phyloP scores from a whole-genome alignment of 2,113 vertebrate species.

The Lasiurus cinereus region DNA sequence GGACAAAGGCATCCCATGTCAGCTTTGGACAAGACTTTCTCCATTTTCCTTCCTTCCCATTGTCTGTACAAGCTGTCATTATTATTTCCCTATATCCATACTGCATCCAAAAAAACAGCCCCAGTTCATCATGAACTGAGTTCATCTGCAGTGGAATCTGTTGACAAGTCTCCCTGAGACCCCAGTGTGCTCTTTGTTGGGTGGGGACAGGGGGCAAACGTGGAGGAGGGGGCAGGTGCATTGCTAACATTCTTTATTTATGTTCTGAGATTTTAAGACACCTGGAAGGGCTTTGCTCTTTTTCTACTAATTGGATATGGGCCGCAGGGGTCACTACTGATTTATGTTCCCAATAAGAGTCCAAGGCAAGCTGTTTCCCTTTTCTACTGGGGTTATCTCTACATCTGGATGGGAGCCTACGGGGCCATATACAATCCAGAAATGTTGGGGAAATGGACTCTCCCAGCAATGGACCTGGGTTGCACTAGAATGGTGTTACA shows the following conservation, averaged over 20 bases:
- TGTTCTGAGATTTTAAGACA: conserved; percentile 27
- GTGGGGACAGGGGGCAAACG: not conserved
- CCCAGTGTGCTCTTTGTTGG: not conserved
- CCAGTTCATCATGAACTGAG: not conserved
- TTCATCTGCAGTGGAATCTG: not conserved
- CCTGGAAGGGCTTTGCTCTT: not conserved
- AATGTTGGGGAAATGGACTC: not conserved
- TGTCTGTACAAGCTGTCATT: not conserved
- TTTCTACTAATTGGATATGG: conserved; percentile 11
- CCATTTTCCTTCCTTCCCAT: not conserved
- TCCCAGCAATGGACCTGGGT: not conserved
- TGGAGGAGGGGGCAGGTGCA: not conserved
- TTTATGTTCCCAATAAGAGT: conserved; percentile 6
- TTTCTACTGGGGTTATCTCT: not conserved
- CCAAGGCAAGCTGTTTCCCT: not conserved
- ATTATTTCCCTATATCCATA: not conserved
- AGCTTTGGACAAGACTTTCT: not conserved
- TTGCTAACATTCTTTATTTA: not conserved
- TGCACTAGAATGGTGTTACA: fast-evolving
- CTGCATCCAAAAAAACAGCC: not conserved
- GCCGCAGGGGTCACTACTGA: not conserved
- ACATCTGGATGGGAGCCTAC: not conserved
- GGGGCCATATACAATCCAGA: not conserved
- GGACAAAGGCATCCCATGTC: not conserved
- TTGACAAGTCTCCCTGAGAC: not conserved